Evolutionary conservation across 2,888 invertebrate genomes (phyloP).

Genomic region (Philereme transversata): DNA sequence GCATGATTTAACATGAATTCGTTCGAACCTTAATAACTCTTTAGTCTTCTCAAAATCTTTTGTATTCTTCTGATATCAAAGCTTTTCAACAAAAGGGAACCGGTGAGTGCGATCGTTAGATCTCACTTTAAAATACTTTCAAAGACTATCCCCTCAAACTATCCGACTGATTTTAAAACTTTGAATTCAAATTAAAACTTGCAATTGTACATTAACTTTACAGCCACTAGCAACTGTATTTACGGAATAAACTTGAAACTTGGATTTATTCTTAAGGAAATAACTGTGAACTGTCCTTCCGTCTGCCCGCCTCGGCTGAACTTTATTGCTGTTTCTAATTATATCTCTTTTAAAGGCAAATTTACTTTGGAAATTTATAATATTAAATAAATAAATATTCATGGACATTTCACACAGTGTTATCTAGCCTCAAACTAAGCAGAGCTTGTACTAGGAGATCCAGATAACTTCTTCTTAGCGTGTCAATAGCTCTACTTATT

Average conservation of each 20-base stretch:
- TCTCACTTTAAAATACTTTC: no score
- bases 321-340: constrained; percentile 13
- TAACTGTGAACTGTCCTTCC: constrained; percentile 3
- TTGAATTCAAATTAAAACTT: constrained; percentile 16
- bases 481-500: no score
- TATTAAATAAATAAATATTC: background rate
- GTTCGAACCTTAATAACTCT: no score
- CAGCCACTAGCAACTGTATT: constrained; percentile 11
- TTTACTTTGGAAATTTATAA: no score
- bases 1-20: no score
- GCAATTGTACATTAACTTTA: constrained; percentile 10
- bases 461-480: background rate
- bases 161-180: background rate
- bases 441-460: background rate
- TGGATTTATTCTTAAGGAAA: constrained; percentile 13
- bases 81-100: no score
- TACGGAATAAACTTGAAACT: constrained; percentile 6
- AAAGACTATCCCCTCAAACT: background rate
- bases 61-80: no score
- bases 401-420: no score
- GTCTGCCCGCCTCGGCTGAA: background rate
- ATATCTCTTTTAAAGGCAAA: no score
- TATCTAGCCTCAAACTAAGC: background rate
- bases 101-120: no score
- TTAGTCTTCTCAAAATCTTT: no score